Base-by-base conservation (phyloP, 2,888 invertebrate species). In the Axea sp. region DNA sequence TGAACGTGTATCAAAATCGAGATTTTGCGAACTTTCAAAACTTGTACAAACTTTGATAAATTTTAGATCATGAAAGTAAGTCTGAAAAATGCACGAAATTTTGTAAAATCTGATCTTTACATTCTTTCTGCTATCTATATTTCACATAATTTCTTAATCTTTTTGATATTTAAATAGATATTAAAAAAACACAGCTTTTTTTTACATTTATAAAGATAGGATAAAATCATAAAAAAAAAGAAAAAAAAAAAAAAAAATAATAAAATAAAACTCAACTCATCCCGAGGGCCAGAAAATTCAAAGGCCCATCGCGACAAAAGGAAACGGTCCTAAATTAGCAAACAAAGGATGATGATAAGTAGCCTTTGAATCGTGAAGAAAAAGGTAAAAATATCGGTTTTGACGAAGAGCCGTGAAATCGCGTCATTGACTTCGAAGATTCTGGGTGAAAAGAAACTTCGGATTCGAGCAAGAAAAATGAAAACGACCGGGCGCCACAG, bases 401-500 rank as follows among this genome's bases (percentile, higher is more conserved):
- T 55, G 72, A 72, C 51, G 65, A 57, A 57, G 72, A 41, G 15
- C 57, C 72, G 59, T 72, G 22, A 72, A 65, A 72, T 72, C 59
- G 65, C 59, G 53, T 74, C 59, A 59, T 59, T 62, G 59, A 64
- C 57, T 71, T 19, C 33, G 74, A 15, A 22, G 41, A 28, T 14
- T 31, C 22, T 22, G 39, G 45, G 31, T 12, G 35, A 59, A 59
- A 39, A 57, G 64, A 71, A 67, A 59, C 15, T 43, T 28, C 17
- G 24, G 28, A 30, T 26, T 26, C 9, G 39, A 71, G 41, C 37
- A 60, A 14, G 8, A 2, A 28, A 17, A 19, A 31, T 26, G 14
- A 19, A 17, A 26, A 11, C 15, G 51, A 22, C 53, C 19, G 24
- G 65, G 45, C 51, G 65, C 65, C 24, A 64, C 64, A 64, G 64